phyloP scores from a whole-genome alignment of 2,888 invertebrate genomes.

The Lepidochitona cinerea region DNA sequence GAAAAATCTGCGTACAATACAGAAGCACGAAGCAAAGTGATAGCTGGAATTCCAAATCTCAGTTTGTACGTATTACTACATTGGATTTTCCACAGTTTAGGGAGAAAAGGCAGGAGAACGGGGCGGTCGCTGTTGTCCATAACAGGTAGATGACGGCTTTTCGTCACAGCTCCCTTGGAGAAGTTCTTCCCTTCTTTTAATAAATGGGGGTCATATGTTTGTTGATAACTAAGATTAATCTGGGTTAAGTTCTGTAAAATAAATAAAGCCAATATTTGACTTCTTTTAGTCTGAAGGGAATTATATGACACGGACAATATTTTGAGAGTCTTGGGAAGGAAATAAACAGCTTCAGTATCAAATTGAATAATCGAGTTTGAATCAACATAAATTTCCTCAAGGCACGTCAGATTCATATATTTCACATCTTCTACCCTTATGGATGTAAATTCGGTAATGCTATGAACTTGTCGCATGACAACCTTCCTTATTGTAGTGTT shows the following conservation, averaged over 20 bases:
- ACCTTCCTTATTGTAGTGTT: background rate
- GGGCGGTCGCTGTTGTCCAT: too few species aligned
- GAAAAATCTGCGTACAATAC: background rate
- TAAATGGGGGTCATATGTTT: too few species aligned
- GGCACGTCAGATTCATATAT: background rate
- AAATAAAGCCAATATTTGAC: background rate
- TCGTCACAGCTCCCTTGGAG: too few species aligned
- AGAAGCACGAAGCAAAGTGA: background rate
- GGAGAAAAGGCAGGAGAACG: background rate
- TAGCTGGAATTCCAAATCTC: background rate
- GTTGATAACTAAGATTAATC: background rate
- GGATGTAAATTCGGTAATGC: background rate
- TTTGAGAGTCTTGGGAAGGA: background rate
- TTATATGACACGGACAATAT: background rate
- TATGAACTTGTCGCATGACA: background rate
- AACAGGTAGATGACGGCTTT: too few species aligned
- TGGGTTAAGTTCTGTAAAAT: background rate
- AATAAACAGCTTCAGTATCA: background rate
- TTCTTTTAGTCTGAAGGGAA: background rate
- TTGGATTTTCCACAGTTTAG: background rate
- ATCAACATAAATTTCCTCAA: background rate
- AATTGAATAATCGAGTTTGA: background rate
- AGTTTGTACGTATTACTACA: background rate
- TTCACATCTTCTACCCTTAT: background rate
- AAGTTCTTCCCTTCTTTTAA: too few species aligned